Evolutionary conservation across 2,113 vertebrate species (phyloP).

Genomic region (Triplophysa siluroides): DNA sequence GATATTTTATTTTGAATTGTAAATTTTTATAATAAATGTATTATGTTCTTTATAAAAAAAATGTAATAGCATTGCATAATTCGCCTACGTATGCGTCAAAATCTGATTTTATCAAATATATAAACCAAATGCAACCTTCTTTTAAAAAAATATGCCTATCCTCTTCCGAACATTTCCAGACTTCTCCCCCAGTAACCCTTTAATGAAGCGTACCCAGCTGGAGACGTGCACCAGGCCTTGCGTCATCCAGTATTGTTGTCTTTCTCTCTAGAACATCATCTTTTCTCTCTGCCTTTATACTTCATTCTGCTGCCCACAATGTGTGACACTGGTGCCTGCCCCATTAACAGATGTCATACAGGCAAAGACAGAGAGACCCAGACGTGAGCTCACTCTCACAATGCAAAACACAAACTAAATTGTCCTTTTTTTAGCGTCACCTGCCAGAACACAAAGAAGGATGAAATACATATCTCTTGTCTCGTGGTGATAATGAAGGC

Average conservation of each 20-base stretch:
- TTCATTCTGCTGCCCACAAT: neutral
- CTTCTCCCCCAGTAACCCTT: neutral
- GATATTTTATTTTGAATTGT: too few species aligned
- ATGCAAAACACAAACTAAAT: neutral
- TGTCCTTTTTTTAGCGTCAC: neutral
- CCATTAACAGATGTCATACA: constrained; percentile 30
- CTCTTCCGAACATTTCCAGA: constrained; percentile 7
- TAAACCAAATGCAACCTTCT: neutral
- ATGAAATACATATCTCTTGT: neutral
- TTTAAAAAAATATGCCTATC: neutral
- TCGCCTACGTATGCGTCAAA: too few species aligned
- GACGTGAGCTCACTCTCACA: neutral
- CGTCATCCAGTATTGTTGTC: constrained; percentile 13
- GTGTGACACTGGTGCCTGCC: neutral
- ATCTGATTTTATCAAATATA: too few species aligned
- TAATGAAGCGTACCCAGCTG: constrained; percentile 11
- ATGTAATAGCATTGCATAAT: too few species aligned
- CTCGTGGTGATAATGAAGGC: neutral
- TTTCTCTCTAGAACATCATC: constrained; percentile 5
- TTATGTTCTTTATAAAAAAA: too few species aligned
- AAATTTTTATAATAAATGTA: too few species aligned
- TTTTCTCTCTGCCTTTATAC: neutral
- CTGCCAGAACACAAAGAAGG: neutral
- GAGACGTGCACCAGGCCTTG: neutral
- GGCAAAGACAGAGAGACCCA: neutral